These are phyloP conservation scores for Anolis apletophallus DNA, from an alignment of 2,797 vertebrate genomes.

Conservation along the genomic window DNA sequence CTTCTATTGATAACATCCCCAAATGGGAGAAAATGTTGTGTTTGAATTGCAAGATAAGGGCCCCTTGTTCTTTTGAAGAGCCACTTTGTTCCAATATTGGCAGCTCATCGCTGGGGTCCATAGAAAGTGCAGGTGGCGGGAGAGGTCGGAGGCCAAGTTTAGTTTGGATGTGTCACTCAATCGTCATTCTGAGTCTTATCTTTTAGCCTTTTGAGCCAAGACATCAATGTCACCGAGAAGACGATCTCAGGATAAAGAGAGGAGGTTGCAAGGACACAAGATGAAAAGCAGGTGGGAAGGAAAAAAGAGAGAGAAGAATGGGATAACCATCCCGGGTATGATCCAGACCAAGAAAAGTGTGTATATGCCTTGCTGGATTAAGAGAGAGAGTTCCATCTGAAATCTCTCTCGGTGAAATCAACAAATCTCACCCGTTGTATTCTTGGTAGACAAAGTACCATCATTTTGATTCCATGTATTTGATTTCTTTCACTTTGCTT, in stretches of 20 bases:
- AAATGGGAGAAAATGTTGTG: background rate
- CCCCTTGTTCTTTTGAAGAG: background rate
- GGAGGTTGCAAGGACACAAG: slow-evolving; percentile 41
- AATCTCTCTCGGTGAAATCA: background rate
- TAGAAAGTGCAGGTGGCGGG: background rate
- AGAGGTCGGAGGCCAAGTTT: slow-evolving; percentile 12
- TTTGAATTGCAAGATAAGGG: background rate
- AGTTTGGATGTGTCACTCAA: slow-evolving; percentile 7
- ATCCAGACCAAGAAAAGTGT: background rate
- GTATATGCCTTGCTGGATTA: background rate
- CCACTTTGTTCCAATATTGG: slow-evolving; percentile 30
- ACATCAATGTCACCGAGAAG: slow-evolving; percentile 23
- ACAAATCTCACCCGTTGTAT: too few species aligned
- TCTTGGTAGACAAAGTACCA: background rate
- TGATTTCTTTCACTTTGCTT: background rate
- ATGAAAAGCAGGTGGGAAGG: background rate
- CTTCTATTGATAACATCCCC: background rate
- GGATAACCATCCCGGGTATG: slow-evolving; percentile 15
- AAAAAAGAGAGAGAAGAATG: slow-evolving; percentile 41
- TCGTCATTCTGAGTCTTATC: background rate
- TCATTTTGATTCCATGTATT: background rate
- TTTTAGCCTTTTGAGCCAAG: background rate
- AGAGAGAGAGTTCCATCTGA: background rate
- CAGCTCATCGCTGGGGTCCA: background rate
- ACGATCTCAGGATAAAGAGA: slow-evolving; percentile 51